Base-by-base conservation (phyloP, 2,113 vertebrate genomes). In the Centropus unirufus region DNA sequence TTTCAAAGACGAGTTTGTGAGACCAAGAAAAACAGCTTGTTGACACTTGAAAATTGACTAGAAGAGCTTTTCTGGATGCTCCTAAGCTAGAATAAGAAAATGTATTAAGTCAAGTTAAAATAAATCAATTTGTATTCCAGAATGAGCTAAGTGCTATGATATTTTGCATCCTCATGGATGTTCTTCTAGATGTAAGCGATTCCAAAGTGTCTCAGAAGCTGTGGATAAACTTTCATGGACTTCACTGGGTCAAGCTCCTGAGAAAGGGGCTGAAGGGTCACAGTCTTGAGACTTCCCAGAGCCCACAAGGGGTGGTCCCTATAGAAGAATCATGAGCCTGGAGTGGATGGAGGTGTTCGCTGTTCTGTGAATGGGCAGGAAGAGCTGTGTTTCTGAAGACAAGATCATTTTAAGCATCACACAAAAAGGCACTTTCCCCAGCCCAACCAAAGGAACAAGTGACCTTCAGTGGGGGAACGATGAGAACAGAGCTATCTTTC, bases 11-110 rank as follows among this genome's bases (percentile, higher is more conserved):
- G 49, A 87, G n/a, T 75, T 89, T 94, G 87, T 92, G 80, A 97
- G 94, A 96, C 94, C 91, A 91, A 92, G 95, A 91, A 91, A 94
- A 96, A 95, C 94, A 97, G 95, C 92, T 94, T 92, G 88, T 81
- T 95, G 86, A 95, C 92, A 93, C 94, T 96, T 93, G 91, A 94
- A 94, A 93, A 93, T 57, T 89, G 86, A 96, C 89, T 94, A 70
- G 57, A 80, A 61, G 59, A 92, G 84, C 68, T 93, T 92, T 93
- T 87, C 94, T 95, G 92, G 91, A 82, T 89, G 91, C 61, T 92
- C 83, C 92, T 87, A 89, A 90, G 64, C 83, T 80, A 83, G 91
- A 95, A 81, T 63, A 92, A 87, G 86, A 93, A 86, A 79, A 89
- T n/a, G 23, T 52, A 94, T 96, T 92, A 93, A 94, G 49, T 87